phyloP scores from a whole-genome alignment of 2,113 vertebrate species.

The Caretta caretta region DNA sequence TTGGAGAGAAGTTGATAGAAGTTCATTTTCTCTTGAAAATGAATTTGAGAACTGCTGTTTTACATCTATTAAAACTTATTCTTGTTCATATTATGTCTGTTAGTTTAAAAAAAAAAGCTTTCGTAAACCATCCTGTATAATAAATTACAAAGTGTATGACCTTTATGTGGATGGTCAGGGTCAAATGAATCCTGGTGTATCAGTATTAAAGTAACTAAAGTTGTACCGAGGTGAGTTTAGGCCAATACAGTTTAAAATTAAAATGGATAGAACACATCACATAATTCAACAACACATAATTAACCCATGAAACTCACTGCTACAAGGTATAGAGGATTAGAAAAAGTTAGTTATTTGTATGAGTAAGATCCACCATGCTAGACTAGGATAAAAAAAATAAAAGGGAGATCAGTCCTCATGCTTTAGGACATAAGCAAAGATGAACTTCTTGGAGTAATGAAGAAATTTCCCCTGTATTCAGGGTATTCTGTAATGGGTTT shows the following conservation, averaged over 20 bases:
- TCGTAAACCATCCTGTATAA: background rate
- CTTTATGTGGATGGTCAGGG: background rate
- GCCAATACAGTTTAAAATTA: background rate
- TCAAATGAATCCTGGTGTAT: background rate
- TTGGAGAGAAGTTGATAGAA: background rate
- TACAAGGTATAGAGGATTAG: background rate
- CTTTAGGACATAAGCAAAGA: background rate
- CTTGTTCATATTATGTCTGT: background rate
- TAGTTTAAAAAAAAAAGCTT: background rate
- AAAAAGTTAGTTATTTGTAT: background rate
- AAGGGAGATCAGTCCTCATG: background rate
- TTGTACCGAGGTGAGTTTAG: background rate
- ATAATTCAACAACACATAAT: background rate
- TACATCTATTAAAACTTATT: background rate
- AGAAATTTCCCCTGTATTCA: background rate
- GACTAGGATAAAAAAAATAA: background rate
- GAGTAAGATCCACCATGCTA: background rate
- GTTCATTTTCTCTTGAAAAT: background rate
- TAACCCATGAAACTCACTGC: background rate
- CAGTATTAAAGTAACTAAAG: background rate
- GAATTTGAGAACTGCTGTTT: background rate
- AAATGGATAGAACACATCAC: background rate
- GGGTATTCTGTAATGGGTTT: background rate
- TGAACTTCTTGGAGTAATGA: background rate
- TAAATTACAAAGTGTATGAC: accelerated